Evolutionary conservation across 37 sponge, comb jelly and placozoan genomes (phyloP).

Genomic region (Petrosia ficiformis): DNA sequence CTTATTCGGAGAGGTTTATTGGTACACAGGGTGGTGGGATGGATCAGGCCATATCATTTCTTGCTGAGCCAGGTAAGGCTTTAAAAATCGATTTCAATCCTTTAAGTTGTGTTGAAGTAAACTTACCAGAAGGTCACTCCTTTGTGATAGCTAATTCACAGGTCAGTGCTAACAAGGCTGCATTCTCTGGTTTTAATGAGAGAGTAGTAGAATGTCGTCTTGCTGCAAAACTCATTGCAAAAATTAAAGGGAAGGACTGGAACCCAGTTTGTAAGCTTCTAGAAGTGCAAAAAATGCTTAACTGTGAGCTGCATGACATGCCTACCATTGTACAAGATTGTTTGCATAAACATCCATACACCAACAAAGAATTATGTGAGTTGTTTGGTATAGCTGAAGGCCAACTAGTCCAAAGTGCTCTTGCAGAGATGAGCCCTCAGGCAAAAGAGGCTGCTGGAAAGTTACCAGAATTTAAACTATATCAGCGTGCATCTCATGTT

Average conservation of each 20-base stretch:
- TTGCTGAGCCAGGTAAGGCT: slow-evolving; percentile 81
- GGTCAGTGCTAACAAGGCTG: slow-evolving; percentile 77
- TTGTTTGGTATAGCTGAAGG: slow-evolving; percentile 53
- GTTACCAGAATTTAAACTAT: slow-evolving; percentile 58
- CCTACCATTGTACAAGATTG: slow-evolving; percentile 47
- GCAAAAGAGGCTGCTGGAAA: slow-evolving; percentile 11
- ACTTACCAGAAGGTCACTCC: slow-evolving; percentile 56
- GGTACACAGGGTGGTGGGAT: slow-evolving; percentile 98
- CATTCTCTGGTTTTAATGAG: slow-evolving; percentile 74
- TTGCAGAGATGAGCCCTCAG: slow-evolving; percentile 26
- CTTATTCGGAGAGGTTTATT: slow-evolving; percentile 85
- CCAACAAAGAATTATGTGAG: slow-evolving; percentile 70
- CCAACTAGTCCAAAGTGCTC: slow-evolving; percentile 31
- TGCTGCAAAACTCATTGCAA: slow-evolving; percentile 79
- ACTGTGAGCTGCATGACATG: slow-evolving; percentile 53
- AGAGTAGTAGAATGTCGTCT: slow-evolving; percentile 92
- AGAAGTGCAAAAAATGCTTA: slow-evolving; percentile 42
- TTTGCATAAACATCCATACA: slow-evolving; percentile 76
- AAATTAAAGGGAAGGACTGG: slow-evolving; percentile 69
- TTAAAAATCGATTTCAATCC: slow-evolving; percentile 92
- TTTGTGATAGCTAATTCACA: slow-evolving; percentile 90
- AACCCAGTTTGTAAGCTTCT: slow-evolving; percentile 44
- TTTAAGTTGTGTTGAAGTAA: slow-evolving; percentile 56
- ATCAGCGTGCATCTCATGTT: slow-evolving; percentile 87
- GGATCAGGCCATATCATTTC: slow-evolving; percentile 97